Base-by-base conservation (phyloP, 2,113 vertebrate genomes). In the Odobenus rosmarus region DNA sequence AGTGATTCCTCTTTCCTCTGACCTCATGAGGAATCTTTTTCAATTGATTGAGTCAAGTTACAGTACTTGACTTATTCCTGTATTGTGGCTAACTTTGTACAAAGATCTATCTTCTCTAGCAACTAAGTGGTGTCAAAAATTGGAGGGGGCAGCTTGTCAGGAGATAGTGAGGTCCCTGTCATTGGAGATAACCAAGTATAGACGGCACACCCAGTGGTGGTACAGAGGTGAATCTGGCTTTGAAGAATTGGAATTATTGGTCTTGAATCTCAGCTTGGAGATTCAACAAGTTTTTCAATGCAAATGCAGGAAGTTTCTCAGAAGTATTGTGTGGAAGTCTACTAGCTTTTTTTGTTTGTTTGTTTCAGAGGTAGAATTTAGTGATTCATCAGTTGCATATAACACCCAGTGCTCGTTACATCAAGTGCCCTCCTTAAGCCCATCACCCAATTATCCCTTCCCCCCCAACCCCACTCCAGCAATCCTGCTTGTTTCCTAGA, bases 31-130 rank as follows among this genome's bases (percentile, higher is more conserved):
- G 67, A 91, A 42, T 24, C 10, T 93, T 96, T 96, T 95, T 84
- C 88, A 92, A 46, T 46, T 86, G 53, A 79, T 55, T 92, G 39
- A 94, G 36, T 91, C n/a, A n/a, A 90, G 53, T 95, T 90, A 92
- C 0, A 61, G 39, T 42, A 33, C 76, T 77, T 95, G 81, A 82
- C 61, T 95, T 39, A 90, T 59, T 89, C 49, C 53, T 83, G 23
- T 42, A n/a, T 46, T 87, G 33, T 95, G 61, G 55, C 76, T 97
- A 89, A 62, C 72, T 89, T 74, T 83, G 49, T 51, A 51, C 62
- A 26, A 59, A 95, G 77, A 86, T 95, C 67, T 95, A 42, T 90
- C 42, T 42, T 80, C 53, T 95, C 49, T 69, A 67, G 92, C 61
- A 95, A 79, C 28, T 77, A 80, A 72, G 9, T 67, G 10, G 59